Percentiles rank a stretch among this genome's conserved stretches.
Conservation (phyloP, 1,140 invertebrate species). For the Oryctes rhinoceros region DNA sequence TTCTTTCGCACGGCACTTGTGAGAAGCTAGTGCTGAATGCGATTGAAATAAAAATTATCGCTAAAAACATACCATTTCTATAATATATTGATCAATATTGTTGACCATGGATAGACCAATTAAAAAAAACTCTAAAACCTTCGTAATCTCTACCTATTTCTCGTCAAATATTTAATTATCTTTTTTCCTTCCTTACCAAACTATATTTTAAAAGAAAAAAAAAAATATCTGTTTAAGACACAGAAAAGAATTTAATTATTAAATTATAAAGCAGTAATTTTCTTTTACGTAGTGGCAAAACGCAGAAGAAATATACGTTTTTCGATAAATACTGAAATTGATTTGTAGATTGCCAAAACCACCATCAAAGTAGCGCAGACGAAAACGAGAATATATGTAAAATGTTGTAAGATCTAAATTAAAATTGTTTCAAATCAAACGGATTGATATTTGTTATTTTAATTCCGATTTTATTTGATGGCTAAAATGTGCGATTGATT, state of each 20-base stretch:
- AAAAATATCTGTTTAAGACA: neutral
- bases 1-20: too few relatives aligned
- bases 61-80: too few relatives aligned
- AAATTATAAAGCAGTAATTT: too few relatives aligned
- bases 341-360: neutral
- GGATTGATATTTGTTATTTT: neutral
- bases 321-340: neutral
- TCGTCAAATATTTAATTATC: too few relatives aligned
- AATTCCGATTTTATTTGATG: neutral
- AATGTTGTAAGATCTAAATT: neutral
- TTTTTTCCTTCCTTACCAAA: neutral
- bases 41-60: too few relatives aligned
- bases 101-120: too few relatives aligned
- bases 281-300: too few relatives aligned
- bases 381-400: neutral
- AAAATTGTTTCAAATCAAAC: constrained; percentile 6
- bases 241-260: constrained; percentile 18
- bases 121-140: too few relatives aligned
- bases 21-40: too few relatives aligned
- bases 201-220: neutral
- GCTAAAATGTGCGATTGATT: neutral
- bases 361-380: neutral
- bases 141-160: too few relatives aligned
- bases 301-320: too few relatives aligned
- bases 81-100: too few relatives aligned